A percentile compares a stretch with the other conserved stretches of the same genome.
phyloP scores from a whole-genome alignment of 2,888 invertebrate species.

The Metellina segmentata region DNA sequence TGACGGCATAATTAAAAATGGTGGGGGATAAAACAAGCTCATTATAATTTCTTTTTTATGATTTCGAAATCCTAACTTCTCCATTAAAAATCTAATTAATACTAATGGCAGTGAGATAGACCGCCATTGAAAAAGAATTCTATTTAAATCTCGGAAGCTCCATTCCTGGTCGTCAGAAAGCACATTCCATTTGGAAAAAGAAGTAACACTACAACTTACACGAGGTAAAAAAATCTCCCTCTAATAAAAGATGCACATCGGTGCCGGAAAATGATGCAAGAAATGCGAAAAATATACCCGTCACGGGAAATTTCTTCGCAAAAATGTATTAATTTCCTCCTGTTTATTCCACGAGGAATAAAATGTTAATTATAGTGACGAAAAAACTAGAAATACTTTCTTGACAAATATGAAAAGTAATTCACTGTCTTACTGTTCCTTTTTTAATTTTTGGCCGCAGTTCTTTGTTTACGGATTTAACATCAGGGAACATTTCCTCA shows the following conservation, averaged over 20 bases:
- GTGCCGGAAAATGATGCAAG: background rate
- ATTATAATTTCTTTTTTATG: background rate
- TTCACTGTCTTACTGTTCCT: background rate
- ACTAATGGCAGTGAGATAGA: slow-evolving; percentile 6
- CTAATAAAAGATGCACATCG: background rate
- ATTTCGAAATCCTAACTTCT: background rate
- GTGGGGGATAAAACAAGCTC: background rate
- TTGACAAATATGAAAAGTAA: slow-evolving; percentile 35
- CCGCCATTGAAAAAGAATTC: background rate
- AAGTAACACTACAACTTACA: background rate
- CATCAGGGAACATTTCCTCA: slow-evolving; percentile 18
- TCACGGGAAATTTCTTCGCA: slow-evolving; percentile 13
- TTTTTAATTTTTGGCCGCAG: background rate
- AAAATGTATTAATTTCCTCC: slow-evolving; percentile 44
- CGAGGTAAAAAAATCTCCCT: background rate
- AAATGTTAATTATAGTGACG: slow-evolving; percentile 38
- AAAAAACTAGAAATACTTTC: background rate
- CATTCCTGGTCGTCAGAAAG: slow-evolving; percentile 3
- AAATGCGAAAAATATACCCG: slow-evolving; percentile 24
- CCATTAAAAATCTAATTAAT: slow-evolving; percentile 37
- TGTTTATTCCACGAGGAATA: slow-evolving; percentile 12
- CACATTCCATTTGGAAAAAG: slow-evolving; percentile 7
- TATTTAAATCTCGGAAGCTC: background rate
- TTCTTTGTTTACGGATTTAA: slow-evolving; percentile 25
- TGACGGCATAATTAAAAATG: background rate